Base-by-base conservation (phyloP, 1,140 invertebrate genomes). In the Aphelinus certus region DNA sequence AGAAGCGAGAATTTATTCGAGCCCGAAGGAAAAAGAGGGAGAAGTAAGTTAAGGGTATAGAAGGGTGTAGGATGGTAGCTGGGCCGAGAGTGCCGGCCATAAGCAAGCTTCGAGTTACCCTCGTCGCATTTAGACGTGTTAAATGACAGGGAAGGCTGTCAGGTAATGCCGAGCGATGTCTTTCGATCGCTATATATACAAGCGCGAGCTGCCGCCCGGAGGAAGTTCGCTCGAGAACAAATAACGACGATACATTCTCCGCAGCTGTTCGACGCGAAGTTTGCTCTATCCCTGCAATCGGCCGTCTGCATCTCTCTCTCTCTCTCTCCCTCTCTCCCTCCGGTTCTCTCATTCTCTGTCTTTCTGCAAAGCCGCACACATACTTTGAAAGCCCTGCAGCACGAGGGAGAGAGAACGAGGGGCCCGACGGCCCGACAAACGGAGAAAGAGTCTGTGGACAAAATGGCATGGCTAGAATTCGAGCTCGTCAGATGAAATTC, bases 181-280 rank as follows among this genome's bases (percentile, higher is more conserved):
- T 63, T 71, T 71, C 61, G 69, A 45, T 53, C 69, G n/a, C 49
- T 7, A 49, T 58, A 26, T 26, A 26, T 26, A 26, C 47, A 70
- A 42, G 69, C 60, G 53, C 62, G 69, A 71, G 55, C 66, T 60
- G 60, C 67, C 71, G 43, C 45, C 53, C 56, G 58, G 65, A 79
- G 78, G 10, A 79, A 78, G 58, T 78, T 75, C 65, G 58, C 58
- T 46, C 77, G 69, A 10, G 69, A 81, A 84, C 82, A 81, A 83
- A 81, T 80, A 84, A 83, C 77, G 77, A 78, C 79, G 79, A 84
- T 83, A 83, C 82, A 83, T 84, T 82, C 71, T 62, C 74, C 71
- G 71, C 81, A 84, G 82, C 80, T 83, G 81, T 82, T 83, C 74
- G 61, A 74, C 77, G 75, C 57, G 9, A 53, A 65, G 63, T 2